phyloP scores from a whole-genome alignment of 2,888 invertebrate genomes.

The Troides oblongomaculatus region DNA sequence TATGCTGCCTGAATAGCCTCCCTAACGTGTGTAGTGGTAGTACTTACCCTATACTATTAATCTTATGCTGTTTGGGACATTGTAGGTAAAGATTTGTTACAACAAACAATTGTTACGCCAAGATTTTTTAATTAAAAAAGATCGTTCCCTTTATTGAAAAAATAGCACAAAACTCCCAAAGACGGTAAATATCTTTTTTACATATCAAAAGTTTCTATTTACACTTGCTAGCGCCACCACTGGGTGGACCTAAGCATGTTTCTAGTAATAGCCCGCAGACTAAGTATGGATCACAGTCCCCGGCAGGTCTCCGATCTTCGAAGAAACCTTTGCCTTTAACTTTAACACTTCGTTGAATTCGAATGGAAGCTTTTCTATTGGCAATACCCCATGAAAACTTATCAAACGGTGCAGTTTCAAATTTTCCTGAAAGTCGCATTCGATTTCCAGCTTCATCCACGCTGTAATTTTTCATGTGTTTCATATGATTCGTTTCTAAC shows the following conservation, averaged over 20 bases:
- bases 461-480: slow-evolving; percentile 96
- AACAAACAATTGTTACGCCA: not conserved
- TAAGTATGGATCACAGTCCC: slow-evolving; percentile 93
- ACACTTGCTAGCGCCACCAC: slow-evolving; percentile 27
- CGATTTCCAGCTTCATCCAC: slow-evolving; percentile 95
- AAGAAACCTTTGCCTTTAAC: slow-evolving; percentile 94
- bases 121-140: not conserved
- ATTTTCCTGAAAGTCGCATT: slow-evolving; percentile 93
- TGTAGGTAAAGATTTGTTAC: too few relatives aligned
- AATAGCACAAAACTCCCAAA: not conserved
- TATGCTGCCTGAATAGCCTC: too few relatives aligned
- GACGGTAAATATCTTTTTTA: not conserved
- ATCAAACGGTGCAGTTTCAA: slow-evolving; percentile 96
- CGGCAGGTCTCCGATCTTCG: slow-evolving; percentile 95
- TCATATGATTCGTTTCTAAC: slow-evolving; percentile 91
- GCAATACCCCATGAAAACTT: slow-evolving; percentile 95
- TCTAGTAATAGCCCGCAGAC: slow-evolving; percentile 77
- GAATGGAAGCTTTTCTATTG: slow-evolving; percentile 94
- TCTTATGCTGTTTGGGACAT: too few relatives aligned
- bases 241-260: slow-evolving; percentile 52
- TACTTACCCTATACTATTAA: too few relatives aligned
- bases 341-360: slow-evolving; percentile 93
- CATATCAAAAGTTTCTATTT: slow-evolving; percentile 2
- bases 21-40: too few relatives aligned
- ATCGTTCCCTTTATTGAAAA: not conserved